Percentiles rank a stretch among this genome's conserved stretches.
phyloP scores from a whole-genome alignment of 2,888 invertebrate species.

The Stegana nigrithorax region DNA sequence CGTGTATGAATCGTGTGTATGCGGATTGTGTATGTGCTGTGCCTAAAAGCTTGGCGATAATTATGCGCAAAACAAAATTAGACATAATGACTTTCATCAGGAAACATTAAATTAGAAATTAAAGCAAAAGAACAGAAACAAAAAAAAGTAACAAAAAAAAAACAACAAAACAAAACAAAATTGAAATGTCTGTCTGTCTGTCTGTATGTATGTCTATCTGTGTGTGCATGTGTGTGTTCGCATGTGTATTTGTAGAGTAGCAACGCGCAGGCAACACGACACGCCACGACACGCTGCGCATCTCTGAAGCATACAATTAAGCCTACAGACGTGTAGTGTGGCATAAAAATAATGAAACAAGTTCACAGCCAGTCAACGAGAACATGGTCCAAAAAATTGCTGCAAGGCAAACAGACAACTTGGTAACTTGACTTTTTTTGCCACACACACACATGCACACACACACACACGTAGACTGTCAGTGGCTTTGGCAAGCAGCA shows the following conservation, averaged over 20 bases:
- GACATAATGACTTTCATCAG: slow-evolving; percentile 47
- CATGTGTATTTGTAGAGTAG: too few relatives aligned
- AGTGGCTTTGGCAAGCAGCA: background rate
- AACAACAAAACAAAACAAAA: slow-evolving; percentile 34
- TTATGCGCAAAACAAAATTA: slow-evolving; percentile 58
- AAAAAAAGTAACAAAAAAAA: background rate
- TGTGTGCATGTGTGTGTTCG: too few relatives aligned
- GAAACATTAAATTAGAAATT: background rate
- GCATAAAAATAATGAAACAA: slow-evolving; percentile 55
- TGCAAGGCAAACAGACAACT: too few relatives aligned
- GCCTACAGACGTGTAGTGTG: slow-evolving; percentile 43
- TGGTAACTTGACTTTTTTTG: background rate
- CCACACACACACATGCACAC: background rate
- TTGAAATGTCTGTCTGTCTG: too few relatives aligned
- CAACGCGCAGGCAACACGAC: slow-evolving; percentile 35
- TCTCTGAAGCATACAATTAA: slow-evolving; percentile 24
- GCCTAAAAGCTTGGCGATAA: slow-evolving; percentile 37
- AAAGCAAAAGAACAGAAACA: background rate
- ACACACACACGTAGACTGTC: background rate
- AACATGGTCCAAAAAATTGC: slow-evolving; percentile 34
- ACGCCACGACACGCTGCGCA: too few relatives aligned
- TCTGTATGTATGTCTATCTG: too few relatives aligned
- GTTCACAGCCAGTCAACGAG: slow-evolving; percentile 58
- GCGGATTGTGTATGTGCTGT: too few relatives aligned
- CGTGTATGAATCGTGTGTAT: too few relatives aligned